phyloP scores from a whole-genome alignment of 2,113 vertebrate species.

The Scopus umbretta region DNA sequence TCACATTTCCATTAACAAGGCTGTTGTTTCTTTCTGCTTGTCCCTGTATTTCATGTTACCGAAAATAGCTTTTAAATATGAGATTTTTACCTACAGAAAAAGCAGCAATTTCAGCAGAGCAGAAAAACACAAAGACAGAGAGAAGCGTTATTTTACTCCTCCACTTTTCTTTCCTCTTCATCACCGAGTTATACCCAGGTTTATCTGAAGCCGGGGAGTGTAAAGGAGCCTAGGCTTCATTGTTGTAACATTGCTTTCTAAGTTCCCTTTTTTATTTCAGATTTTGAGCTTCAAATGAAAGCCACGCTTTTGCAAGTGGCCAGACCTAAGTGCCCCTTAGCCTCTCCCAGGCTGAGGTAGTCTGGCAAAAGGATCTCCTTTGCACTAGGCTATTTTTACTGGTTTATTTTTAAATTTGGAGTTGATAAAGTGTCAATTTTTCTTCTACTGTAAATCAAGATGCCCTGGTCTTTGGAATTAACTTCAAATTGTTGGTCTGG shows the following conservation, averaged over 20 bases:
- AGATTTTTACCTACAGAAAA: background rate
- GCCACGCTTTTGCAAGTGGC: slow-evolving; percentile 28
- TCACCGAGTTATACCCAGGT: background rate
- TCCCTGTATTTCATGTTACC: background rate
- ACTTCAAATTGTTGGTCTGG: slow-evolving; percentile 69
- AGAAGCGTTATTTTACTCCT: background rate
- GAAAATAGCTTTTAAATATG: background rate
- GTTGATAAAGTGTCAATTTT: slow-evolving; percentile 37
- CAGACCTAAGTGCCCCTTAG: background rate
- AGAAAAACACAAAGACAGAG: background rate
- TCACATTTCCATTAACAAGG: background rate
- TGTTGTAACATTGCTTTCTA: background rate
- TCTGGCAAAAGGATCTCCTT: slow-evolving; percentile 28
- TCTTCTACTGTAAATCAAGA: slow-evolving; percentile 60
- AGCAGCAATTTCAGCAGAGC: background rate
- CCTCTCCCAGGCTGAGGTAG: slow-evolving; percentile 14
- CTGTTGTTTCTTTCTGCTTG: background rate
- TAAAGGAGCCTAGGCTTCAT: background rate
- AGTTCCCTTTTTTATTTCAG: background rate
- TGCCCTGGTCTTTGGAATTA: slow-evolving; percentile 60
- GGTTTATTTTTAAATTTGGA: slow-evolving; percentile 57
- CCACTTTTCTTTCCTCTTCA: background rate
- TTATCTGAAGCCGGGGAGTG: background rate
- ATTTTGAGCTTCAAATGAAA: slow-evolving; percentile 61
- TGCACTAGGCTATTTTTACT: background rate